These are phyloP conservation scores for Salpingus planirostris DNA, from an alignment of 2,888 invertebrate species.

Conservation along the genomic window DNA sequence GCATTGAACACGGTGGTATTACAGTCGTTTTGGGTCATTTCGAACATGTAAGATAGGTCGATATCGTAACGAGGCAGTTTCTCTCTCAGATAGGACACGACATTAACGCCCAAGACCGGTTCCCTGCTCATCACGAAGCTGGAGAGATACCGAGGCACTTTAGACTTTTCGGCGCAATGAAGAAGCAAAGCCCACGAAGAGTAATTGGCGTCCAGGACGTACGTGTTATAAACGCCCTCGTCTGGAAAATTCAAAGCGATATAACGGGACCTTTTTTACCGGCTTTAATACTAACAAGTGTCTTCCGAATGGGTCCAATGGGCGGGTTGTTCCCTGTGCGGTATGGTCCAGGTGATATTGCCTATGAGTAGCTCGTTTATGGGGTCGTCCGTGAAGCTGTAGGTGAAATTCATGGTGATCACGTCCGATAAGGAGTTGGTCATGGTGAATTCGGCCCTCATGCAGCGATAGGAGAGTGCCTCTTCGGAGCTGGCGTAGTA, in stretches of 20 bases:
- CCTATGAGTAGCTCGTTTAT: constrained; percentile 69
- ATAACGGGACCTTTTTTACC: too few species aligned
- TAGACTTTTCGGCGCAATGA: constrained; percentile 78
- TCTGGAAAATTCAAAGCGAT: constrained; percentile 44
- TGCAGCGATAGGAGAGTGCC: constrained; percentile 75
- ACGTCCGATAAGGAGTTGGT: constrained; percentile 52
- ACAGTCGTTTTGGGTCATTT: constrained; percentile 67
- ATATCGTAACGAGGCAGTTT: constrained; percentile 74
- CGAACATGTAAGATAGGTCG: constrained; percentile 76
- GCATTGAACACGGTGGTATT: constrained; percentile 23
- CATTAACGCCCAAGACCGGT: constrained; percentile 52
- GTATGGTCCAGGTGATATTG: constrained; percentile 80
- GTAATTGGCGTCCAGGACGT: constrained; percentile 77
- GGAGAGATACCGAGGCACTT: constrained; percentile 69
- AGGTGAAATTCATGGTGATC: constrained; percentile 77
- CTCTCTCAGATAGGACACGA: constrained; percentile 66
- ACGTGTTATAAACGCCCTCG: constrained; percentile 83
- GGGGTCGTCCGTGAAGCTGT: constrained; percentile 78
- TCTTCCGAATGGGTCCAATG: constrained; percentile 84
- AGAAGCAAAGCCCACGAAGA: constrained; percentile 72
- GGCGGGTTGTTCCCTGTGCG: constrained; percentile 61
- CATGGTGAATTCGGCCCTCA: constrained; percentile 64
- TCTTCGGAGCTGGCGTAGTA: constrained; percentile 87
- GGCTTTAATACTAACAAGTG: constrained; percentile 63
- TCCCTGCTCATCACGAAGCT: constrained; percentile 70